Base-by-base conservation (phyloP, 2,113 vertebrate genomes). In the Athene cunicularia region DNA sequence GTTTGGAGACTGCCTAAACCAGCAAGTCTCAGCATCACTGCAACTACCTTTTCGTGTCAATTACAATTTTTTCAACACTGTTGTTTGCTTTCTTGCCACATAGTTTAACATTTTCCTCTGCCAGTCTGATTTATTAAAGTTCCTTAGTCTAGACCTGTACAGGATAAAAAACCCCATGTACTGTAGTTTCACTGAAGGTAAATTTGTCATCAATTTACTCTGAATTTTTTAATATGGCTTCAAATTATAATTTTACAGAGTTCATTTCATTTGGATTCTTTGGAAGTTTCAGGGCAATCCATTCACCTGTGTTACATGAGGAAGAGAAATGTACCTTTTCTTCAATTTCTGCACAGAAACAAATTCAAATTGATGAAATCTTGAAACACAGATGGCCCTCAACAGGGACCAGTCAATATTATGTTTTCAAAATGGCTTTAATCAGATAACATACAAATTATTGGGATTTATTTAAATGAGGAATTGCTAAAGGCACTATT, bases 401-500 rank as follows among this genome's bases (percentile, higher is more conserved):
- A 91, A 50, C 12, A 72, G 76, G 64, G 64, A 86, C 14, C 8
- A 55, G 71, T 79, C 30, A 89, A 14, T 56, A 75, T 72, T 88
- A 86, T 73, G 41, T 84, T 95, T 92, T 64, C 53, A 30, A 79
- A 37, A 82, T 68, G 24, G 43, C n/a, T 97, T 96, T 87, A 82
- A 75, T 84, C 33, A 85, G 45, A 14, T 37, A 84, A 53, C 52
- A 47, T 43, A 81, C 79, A 86, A 77, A 62, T 37, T 86, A 14
- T 32, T 53, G 39, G 52, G 30, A 15, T 74, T 87, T 71, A 94
- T 58, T 89, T 84, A 81, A 82, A 79, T 27, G 45, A 81, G 27
- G 30, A 64, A 33, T 47, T 94, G 43, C 30, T 39, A 93, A 52
- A 62, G 70, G 68, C 39, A 39, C 47, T 71, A 50, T 11, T 33